These are phyloP conservation scores for Cyprinodon variegatus DNA, from an alignment of 2,113 vertebrate species.

Conservation along the genomic window DNA sequence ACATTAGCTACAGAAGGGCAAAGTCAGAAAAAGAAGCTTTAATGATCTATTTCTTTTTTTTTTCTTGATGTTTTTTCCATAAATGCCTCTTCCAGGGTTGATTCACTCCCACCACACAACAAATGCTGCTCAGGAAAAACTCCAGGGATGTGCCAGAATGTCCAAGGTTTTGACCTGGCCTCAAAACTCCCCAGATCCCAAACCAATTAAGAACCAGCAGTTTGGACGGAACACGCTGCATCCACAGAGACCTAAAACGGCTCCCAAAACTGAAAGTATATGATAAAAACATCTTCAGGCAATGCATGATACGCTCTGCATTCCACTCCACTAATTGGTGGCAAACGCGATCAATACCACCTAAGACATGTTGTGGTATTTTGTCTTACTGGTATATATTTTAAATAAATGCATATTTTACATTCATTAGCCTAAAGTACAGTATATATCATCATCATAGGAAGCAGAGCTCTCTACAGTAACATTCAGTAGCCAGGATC, in stretches of 20 bases:
- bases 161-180: not conserved
- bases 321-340: not conserved
- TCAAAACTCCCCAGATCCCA: slow-evolving; percentile 6
- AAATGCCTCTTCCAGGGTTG: not conserved
- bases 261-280: not conserved
- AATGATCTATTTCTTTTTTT: not conserved
- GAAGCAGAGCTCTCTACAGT: not conserved
- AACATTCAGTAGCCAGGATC: not conserved
- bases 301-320: not conserved
- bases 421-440: not conserved
- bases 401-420: not conserved
- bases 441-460: not conserved
- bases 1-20: not conserved
- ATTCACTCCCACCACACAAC: not conserved
- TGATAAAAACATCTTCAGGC: not conserved
- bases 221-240: not conserved
- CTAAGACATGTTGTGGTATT: not conserved
- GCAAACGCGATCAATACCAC: not conserved
- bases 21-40: not conserved
- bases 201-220: slow-evolving; percentile 1
- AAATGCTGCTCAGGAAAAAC: not conserved
- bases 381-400: not conserved
- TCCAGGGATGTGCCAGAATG: not conserved
- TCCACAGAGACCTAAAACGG: not conserved
- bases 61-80: not conserved